phyloP scores from a whole-genome alignment of 2,113 vertebrate genomes.

The Pteropus alecto region DNA sequence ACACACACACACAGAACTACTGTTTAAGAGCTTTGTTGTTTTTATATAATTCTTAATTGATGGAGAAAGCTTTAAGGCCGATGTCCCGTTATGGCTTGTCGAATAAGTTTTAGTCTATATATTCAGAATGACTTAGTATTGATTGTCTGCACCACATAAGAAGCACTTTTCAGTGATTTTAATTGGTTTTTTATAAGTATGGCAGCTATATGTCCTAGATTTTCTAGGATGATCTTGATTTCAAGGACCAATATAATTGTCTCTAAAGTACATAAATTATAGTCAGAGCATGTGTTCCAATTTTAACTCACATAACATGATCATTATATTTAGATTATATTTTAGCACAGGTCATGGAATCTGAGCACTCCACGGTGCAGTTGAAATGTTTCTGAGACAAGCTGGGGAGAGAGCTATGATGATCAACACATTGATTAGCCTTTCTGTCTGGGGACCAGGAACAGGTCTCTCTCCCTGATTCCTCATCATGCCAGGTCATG shows the following conservation, averaged over 20 bases:
- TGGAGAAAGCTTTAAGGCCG: not conserved
- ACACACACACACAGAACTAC: not conserved
- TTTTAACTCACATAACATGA: conserved; percentile 47
- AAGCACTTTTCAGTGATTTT: conserved; percentile 32
- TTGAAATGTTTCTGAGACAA: not conserved
- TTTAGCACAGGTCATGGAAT: not conserved
- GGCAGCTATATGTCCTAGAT: conserved; percentile 67
- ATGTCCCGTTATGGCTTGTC: not conserved
- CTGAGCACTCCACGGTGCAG: not conserved
- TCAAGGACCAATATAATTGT: conserved; percentile 61
- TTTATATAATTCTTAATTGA: not conserved
- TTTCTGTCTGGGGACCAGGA: not conserved
- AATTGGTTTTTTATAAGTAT: conserved; percentile 61
- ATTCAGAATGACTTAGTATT: conserved; percentile 9
- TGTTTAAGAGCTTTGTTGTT: not conserved
- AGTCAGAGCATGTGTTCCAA: conserved; percentile 9
- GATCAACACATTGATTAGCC: not conserved
- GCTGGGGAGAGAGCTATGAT: not conserved
- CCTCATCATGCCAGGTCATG: not conserved
- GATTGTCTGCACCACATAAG: not conserved
- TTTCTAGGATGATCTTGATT: conserved; percentile 53
- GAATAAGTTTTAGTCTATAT: not conserved
- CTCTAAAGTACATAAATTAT: conserved; percentile 57
- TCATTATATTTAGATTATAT: not conserved
- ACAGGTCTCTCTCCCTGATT: not conserved